These are phyloP conservation scores for Blennius ocellaris DNA, from an alignment of 2,113 vertebrate genomes.

Conservation along the genomic window DNA sequence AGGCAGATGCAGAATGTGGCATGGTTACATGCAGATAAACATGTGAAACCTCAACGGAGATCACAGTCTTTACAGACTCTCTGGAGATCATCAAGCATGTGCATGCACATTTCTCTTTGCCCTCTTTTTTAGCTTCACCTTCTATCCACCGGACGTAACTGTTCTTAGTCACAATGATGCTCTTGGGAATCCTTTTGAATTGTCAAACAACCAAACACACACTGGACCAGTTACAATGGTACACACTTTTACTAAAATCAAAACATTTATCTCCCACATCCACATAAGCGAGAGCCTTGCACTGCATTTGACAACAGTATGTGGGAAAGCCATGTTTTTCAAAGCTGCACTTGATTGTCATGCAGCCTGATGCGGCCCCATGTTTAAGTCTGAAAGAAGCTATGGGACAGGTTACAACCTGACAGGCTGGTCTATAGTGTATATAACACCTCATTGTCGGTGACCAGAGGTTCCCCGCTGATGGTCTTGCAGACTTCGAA, in stretches of 20 bases:
- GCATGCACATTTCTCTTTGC: not conserved
- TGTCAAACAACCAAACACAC: not conserved
- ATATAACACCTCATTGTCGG: conserved; percentile 39
- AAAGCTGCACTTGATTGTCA: conserved; percentile 19
- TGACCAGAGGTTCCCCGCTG: conserved; percentile 33
- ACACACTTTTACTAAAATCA: not conserved
- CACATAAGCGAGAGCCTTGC: not conserved
- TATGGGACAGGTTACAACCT: conserved; percentile 36
- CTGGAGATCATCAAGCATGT: not conserved
- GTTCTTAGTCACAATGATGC: not conserved
- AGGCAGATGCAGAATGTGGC: conserved; percentile 35
- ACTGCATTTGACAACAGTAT: conserved; percentile 8
- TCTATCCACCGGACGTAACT: not conserved
- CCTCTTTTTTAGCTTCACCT: not conserved
- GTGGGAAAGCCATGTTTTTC: conserved; percentile 22
- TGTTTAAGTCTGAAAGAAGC: conserved; percentile 43
- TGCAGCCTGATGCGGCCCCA: conserved; percentile 30
- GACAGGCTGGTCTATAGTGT: conserved; percentile 46
- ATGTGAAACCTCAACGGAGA: not conserved
- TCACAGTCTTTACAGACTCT: conserved; percentile 10
- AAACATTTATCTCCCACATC: not conserved
- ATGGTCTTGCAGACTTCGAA: conserved; percentile 21
- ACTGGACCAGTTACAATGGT: not conserved
- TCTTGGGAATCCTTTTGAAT: not conserved
- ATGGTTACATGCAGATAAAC: conserved; percentile 17